phyloP scores from a whole-genome alignment of 2,888 invertebrate species.

The Chymomyza fuscimana region DNA sequence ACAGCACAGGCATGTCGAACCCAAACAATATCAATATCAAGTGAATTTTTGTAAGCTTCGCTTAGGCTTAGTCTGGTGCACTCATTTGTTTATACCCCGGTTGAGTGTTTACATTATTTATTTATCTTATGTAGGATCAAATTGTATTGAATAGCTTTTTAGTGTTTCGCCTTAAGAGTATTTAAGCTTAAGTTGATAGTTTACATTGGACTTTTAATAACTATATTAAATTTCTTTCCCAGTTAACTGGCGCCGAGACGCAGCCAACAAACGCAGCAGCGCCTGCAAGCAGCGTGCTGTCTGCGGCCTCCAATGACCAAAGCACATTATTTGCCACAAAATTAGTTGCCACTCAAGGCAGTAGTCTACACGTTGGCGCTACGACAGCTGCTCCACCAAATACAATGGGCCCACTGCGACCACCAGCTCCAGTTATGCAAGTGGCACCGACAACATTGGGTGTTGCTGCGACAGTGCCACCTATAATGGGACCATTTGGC shows the following conservation, averaged over 20 bases:
- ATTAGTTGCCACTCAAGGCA: conserved; percentile 6
- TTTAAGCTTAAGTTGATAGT: neutral
- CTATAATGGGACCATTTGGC: conserved; percentile 38
- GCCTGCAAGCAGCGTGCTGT: neutral
- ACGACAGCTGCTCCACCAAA: conserved; percentile 16
- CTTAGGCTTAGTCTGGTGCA: neutral
- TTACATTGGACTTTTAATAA: neutral
- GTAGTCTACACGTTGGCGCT: conserved; percentile 9
- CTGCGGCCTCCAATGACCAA: neutral
- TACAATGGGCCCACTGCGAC: conserved; percentile 25
- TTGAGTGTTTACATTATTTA: neutral
- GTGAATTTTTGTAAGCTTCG: neutral
- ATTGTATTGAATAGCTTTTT: neutral
- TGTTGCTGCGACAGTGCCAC: conserved; percentile 11
- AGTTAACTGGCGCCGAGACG: conserved; percentile 4
- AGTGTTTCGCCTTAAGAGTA: neutral
- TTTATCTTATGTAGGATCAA: neutral
- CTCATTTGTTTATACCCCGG: neutral
- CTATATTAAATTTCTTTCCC: neutral
- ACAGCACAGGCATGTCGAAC: neutral
- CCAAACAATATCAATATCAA: neutral
- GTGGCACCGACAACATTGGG: conserved; percentile 30
- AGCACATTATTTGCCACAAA: conserved; percentile 15
- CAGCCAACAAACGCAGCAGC: conserved; percentile 13
- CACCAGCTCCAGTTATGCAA: conserved; percentile 31